Base-by-base conservation (phyloP, 2,797 vertebrate species). In the Heliangelus exortis region DNA sequence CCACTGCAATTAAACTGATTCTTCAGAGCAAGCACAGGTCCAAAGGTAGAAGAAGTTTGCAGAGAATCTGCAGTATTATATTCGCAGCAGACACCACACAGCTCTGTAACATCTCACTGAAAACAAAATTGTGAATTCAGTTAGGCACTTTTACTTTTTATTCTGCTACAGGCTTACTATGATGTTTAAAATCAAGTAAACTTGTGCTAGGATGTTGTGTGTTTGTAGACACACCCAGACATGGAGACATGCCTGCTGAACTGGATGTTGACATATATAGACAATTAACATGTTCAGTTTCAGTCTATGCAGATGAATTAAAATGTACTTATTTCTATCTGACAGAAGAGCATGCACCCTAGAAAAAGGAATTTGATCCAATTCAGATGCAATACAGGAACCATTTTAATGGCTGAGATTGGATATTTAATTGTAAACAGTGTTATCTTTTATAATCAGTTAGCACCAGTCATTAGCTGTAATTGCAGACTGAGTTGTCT, bases 371-470 rank as follows among this genome's bases (percentile, higher is more conserved):
- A 90, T 66, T 76, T 90, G 80, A 61, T 92, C 81, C 73, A 91
- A 90, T 84, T 95, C 75, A 96, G 97, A 98, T 97, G 97, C 97
- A 98, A 97, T 95, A 85, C 95, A 96, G 97, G 97, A 97, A 98
- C 96, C 94, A 96, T 95, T 96, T 94, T 85, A 95, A 93, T 59
- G 73, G 67, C 82, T 72, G 41, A 47, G 51, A 73, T 41, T 55
- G 26, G 68, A 58, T 33, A 50, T 25, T 94, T 87, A 50, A 58
- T 55, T 62, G 36, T 55, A 82, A 96, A 89, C 9, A 22, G 34
- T 0, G 0, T 21, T 59, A 23, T 41, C 48, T 91, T 93, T 95
- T 72, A 43, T 41, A 33, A 71, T 36, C 43, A 48, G 34, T 5
- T 19, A 75, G 62, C 47, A 81, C 22, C 10, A 92, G n/a, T 69